phyloP scores from a whole-genome alignment of 2,113 vertebrate species.

The Alligator sinensis region DNA sequence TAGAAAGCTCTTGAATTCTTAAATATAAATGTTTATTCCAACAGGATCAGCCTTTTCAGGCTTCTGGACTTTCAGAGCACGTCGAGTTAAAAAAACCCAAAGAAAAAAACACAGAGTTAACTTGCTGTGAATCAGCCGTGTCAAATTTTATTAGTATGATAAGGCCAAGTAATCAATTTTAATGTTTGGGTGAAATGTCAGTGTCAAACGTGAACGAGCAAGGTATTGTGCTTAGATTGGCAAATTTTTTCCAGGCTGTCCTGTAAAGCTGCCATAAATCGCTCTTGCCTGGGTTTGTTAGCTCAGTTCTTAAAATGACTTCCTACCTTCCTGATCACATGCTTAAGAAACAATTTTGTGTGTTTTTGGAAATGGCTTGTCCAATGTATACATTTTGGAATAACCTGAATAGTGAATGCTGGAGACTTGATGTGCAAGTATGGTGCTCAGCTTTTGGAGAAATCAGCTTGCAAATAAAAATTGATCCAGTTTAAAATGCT shows the following conservation, averaged over 20 bases:
- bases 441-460: rapidly evolving
- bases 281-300: not conserved
- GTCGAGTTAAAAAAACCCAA: not conserved
- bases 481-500: rapidly evolving
- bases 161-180: rapidly evolving
- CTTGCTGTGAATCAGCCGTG: not conserved
- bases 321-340: not conserved
- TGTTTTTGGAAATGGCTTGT: not conserved
- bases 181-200: not conserved
- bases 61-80: rapidly evolving
- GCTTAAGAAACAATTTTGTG: rapidly evolving
- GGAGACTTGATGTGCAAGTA: rapidly evolving
- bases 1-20: rapidly evolving
- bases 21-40: not conserved
- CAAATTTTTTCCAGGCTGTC: rapidly evolving
- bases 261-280: not conserved
- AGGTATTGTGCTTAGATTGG: not conserved
- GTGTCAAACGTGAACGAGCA: not conserved
- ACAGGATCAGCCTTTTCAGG: not conserved
- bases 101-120: rapidly evolving
- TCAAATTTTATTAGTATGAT: not conserved
- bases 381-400: rapidly evolving
- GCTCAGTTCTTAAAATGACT: not conserved
- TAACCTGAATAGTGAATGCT: rapidly evolving
- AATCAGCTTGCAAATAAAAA: not conserved